phyloP scores from a whole-genome alignment of 2,797 vertebrate species.

The Enoplosus armatus region DNA sequence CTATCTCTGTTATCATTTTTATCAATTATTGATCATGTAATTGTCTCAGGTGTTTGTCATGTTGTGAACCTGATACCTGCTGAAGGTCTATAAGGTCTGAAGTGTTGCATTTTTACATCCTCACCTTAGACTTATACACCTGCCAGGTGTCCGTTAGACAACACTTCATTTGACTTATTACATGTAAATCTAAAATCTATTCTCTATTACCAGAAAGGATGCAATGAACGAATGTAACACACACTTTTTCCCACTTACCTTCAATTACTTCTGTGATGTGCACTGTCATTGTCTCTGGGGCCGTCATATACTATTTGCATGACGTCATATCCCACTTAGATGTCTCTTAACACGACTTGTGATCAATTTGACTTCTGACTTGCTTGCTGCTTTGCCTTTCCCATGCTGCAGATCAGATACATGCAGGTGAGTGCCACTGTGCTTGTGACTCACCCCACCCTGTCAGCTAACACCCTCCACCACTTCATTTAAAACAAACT shows the following conservation, averaged over 20 bases:
- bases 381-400: slow-evolving; percentile 79
- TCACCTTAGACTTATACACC: background rate
- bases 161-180: background rate
- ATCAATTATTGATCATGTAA: background rate
- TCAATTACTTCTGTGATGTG: slow-evolving; percentile 1
- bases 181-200: background rate
- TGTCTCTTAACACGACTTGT: slow-evolving; percentile 35
- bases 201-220: background rate
- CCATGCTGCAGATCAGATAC: slow-evolving; percentile 97
- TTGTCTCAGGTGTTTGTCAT: background rate
- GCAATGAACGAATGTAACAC: slow-evolving; percentile 5
- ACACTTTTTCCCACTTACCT: slow-evolving; percentile 7
- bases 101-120: background rate
- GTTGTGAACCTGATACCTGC: background rate
- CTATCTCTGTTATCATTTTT: background rate
- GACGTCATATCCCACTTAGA: slow-evolving; percentile 3
- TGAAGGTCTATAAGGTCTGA: background rate
- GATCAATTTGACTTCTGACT: slow-evolving; percentile 64
- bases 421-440: slow-evolving; percentile 93
- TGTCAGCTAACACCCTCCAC: slow-evolving; percentile 53
- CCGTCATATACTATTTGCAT: slow-evolving; percentile 23
- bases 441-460: slow-evolving; percentile 61
- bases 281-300: slow-evolving; percentile 1
- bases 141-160: background rate
- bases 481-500: slow-evolving; percentile 57